These are phyloP conservation scores for Hesperia comma DNA, from an alignment of 2,888 invertebrate species.

Conservation along the genomic window DNA sequence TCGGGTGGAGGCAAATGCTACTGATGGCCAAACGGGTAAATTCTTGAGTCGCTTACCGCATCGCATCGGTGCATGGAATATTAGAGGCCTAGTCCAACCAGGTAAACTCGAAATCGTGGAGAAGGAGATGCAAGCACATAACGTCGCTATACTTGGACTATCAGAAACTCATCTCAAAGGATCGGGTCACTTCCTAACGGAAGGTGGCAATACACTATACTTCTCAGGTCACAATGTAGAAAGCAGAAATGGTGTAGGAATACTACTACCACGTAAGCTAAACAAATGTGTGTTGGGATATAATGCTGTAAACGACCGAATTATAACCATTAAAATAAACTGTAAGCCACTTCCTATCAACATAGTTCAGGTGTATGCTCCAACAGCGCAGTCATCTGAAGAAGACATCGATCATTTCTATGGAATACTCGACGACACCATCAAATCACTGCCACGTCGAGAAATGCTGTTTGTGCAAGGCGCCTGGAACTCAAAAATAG, in stretches of 20 bases:
- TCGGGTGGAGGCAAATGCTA: slow-evolving; percentile 3
- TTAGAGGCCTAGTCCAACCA: slow-evolving; percentile 27
- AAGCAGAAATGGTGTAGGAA: slow-evolving; percentile 37
- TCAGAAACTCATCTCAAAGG: too few relatives aligned
- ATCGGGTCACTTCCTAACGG: slow-evolving; percentile 21
- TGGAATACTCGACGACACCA: neutral
- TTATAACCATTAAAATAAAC: slow-evolving; percentile 13
- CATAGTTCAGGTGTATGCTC: slow-evolving; percentile 20
- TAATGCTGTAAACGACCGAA: slow-evolving; percentile 4
- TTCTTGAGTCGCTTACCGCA: neutral
- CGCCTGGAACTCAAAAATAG: too few relatives aligned
- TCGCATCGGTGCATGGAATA: slow-evolving; percentile 28
- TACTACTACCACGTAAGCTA: slow-evolving; percentile 20
- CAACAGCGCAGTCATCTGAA: slow-evolving; percentile 16
- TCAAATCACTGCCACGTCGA: neutral
- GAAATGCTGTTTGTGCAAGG: too few relatives aligned
- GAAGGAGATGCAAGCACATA: slow-evolving; percentile 17
- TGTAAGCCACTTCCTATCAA: slow-evolving; percentile 20
- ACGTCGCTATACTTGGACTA: neutral
- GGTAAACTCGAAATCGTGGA: slow-evolving; percentile 22
- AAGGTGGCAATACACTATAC: slow-evolving; percentile 22
- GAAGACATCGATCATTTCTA: slow-evolving; percentile 24
- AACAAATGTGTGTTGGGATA: slow-evolving; percentile 24
- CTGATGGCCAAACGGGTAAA: slow-evolving; percentile 10
- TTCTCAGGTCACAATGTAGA: slow-evolving; percentile 33